Evolutionary conservation across 2,113 vertebrate genomes (phyloP).

Genomic region (Astur gentilis): DNA sequence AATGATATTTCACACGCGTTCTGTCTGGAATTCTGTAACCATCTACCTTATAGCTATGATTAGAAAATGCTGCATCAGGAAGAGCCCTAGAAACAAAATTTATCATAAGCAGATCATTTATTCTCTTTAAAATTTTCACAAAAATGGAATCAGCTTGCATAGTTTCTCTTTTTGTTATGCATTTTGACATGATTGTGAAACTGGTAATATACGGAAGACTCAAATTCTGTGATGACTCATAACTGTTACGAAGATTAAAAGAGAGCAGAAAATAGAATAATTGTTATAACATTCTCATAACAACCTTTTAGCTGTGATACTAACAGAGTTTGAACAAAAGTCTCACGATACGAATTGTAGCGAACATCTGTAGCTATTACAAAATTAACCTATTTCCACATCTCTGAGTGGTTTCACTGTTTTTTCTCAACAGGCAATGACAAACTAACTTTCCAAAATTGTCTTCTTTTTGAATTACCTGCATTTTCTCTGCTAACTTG

Average conservation of each 20-base stretch:
- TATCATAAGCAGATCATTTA: neutral
- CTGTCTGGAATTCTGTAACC: neutral
- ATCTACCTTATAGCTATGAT: neutral
- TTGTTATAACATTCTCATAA: neutral
- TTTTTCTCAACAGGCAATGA: neutral
- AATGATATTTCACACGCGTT: constrained; percentile 9
- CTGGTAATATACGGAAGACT: neutral
- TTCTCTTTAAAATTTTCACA: neutral
- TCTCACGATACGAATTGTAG: neutral
- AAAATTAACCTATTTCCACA: constrained; percentile 18
- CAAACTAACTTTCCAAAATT: constrained; percentile 1
- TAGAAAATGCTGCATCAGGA: constrained; percentile 1
- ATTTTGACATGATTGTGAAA: neutral
- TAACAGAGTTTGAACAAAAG: neutral
- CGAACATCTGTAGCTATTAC: constrained; percentile 16
- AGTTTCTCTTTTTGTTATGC: neutral
- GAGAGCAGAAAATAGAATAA: neutral
- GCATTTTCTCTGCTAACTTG: neutral
- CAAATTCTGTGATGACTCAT: constrained; percentile 36
- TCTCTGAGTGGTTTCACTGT: neutral
- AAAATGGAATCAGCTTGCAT: neutral
- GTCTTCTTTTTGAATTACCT: constrained; percentile 1
- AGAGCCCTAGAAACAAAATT: neutral
- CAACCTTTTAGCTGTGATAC: neutral
- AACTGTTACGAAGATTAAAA: constrained; percentile 26